Conservation (phyloP, 2,888 invertebrate species). For the Syritta pipiens region DNA sequence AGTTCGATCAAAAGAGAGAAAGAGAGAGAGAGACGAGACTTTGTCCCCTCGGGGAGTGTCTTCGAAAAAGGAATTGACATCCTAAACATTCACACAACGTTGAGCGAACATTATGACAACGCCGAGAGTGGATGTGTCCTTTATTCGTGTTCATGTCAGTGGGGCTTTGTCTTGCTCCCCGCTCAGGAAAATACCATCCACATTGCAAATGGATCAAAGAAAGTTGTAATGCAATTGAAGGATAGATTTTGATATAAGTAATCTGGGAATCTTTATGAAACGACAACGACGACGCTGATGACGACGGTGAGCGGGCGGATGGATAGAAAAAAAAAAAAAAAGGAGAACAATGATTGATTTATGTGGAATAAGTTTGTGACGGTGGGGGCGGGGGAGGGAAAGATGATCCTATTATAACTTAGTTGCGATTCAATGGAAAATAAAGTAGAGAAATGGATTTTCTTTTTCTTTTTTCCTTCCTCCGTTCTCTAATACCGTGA, state of each 20-base stretch:
- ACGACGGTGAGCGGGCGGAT: background rate
- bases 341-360: conserved; percentile 67
- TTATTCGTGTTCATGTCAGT: conserved; percentile 56
- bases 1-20: too few species aligned
- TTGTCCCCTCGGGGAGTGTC: background rate
- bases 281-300: background rate
- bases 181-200: conserved; percentile 23
- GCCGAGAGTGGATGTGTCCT: conserved; percentile 41
- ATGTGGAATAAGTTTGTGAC: conserved; percentile 45
- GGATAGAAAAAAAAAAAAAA: conserved; percentile 1
- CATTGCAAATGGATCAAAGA: conserved; percentile 62
- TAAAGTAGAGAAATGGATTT: conserved; percentile 23
- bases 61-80: conserved; percentile 38
- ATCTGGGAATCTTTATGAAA: conserved; percentile 58
- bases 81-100: conserved; percentile 27
- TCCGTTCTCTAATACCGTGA: conserved; percentile 34
- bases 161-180: background rate
- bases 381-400: background rate
- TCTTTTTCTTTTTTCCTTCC: conserved; percentile 4
- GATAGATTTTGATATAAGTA: conserved; percentile 62
- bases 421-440: conserved; percentile 49
- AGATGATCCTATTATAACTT: conserved; percentile 64
- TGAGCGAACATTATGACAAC: conserved; percentile 53
- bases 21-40: too few species aligned
- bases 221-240: conserved; percentile 66